phyloP scores from a whole-genome alignment of 2,888 invertebrate genomes.

The Eupithecia abbreviata region DNA sequence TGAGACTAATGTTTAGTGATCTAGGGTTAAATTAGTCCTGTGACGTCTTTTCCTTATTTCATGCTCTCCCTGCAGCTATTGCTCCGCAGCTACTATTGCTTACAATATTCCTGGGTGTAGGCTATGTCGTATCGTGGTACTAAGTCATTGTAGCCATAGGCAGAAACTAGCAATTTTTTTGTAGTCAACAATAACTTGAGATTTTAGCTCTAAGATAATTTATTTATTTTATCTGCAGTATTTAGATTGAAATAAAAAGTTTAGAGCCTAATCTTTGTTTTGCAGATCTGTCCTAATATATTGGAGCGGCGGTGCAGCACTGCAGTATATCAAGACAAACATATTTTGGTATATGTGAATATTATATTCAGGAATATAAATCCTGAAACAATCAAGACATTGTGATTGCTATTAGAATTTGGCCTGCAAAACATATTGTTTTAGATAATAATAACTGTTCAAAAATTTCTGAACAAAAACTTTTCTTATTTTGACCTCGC shows the following conservation, averaged over 20 bases:
- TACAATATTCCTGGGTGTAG: background rate
- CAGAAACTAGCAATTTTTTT: no score
- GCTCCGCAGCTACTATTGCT: background rate
- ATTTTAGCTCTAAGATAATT: background rate
- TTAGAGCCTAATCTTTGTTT: constrained; percentile 40
- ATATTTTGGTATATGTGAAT: constrained; percentile 84
- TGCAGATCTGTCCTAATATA: constrained; percentile 82
- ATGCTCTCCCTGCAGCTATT: background rate
- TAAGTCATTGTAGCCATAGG: no score
- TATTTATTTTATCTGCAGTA: no score
- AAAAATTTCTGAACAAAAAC: background rate
- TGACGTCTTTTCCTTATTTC: background rate
- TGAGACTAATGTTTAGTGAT: no score
- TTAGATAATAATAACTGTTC: constrained; percentile 25
- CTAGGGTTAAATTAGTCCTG: background rate
- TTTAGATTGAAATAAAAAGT: background rate
- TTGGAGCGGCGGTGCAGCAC: constrained; percentile 59
- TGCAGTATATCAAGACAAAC: constrained; percentile 83
- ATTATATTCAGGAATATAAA: constrained; percentile 74
- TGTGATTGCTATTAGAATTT: constrained; percentile 72
- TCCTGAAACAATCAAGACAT: constrained; percentile 67
- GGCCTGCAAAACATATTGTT: constrained; percentile 62
- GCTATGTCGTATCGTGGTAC: no score
- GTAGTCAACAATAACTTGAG: background rate
- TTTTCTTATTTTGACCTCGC: constrained; percentile 21